A percentile compares a stretch with the other conserved stretches of the same genome.
These are phyloP conservation scores for Clarias magur DNA, from an alignment of 2,113 vertebrate genomes.

Conservation along the genomic window DNA sequence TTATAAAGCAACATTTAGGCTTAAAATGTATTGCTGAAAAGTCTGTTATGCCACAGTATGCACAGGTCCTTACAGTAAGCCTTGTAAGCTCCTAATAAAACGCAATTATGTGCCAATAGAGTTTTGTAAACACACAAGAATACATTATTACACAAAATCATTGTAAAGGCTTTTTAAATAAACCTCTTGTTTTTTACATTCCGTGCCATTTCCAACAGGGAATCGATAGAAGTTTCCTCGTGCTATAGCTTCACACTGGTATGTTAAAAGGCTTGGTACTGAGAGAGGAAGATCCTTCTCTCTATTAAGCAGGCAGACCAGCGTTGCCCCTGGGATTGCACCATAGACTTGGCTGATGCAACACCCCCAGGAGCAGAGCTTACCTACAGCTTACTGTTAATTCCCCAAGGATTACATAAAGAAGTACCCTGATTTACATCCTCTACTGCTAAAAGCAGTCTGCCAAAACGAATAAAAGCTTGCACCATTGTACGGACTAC, in stretches of 20 bases:
- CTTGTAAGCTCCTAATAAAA: not conserved
- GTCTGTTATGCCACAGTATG: not conserved
- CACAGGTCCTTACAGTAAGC: not conserved
- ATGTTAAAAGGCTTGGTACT: not conserved
- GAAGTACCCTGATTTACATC: not conserved
- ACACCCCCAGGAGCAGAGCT: not conserved
- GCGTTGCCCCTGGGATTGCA: not conserved
- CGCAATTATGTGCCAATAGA: not conserved
- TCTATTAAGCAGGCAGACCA: not conserved
- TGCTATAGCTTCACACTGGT: not conserved
- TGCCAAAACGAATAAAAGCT: not conserved
- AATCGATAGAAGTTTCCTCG: not conserved
- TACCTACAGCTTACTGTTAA: not conserved
- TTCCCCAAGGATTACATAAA: not conserved
- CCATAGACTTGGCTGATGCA: not conserved
- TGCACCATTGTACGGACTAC: not conserved
- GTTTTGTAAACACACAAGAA: not conserved
- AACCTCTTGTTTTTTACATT: not conserved
- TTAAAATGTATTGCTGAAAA: not conserved
- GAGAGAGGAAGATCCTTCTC: too few species aligned
- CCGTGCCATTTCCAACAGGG: not conserved
- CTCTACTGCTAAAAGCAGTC: not conserved
- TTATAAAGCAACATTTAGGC: not conserved
- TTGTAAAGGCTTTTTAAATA: conserved; percentile 11
- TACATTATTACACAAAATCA: not conserved